Conservation (phyloP, 2,113 vertebrate genomes). For the Embiotoca jacksoni region DNA sequence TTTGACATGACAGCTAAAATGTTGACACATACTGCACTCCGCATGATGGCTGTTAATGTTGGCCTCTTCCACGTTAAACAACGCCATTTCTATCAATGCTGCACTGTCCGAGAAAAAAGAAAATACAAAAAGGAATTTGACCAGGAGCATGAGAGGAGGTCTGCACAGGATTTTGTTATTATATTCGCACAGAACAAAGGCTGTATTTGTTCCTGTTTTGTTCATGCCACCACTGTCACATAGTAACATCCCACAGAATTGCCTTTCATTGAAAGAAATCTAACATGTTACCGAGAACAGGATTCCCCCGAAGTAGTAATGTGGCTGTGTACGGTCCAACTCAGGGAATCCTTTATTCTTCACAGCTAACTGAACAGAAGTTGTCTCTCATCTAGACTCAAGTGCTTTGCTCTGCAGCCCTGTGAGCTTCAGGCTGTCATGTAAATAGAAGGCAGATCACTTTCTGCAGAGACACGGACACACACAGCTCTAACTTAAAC, state of each 20-base stretch:
- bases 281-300: constrained; percentile 37
- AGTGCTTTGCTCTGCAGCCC: not conserved
- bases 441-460: constrained; percentile 44
- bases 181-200: constrained; percentile 30
- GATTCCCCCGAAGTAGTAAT: constrained; percentile 34
- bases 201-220: constrained; percentile 19
- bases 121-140: constrained; percentile 24
- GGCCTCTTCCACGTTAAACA: constrained; percentile 26
- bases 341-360: constrained; percentile 26
- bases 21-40: constrained; percentile 36
- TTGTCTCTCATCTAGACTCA: constrained; percentile 33
- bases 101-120: constrained; percentile 14
- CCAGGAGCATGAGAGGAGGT: not conserved
- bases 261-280: constrained; percentile 24
- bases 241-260: constrained; percentile 32
- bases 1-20: constrained; percentile 56
- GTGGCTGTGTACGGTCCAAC: constrained; percentile 2
- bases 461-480: constrained; percentile 37
- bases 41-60: constrained; percentile 42
- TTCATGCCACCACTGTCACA: constrained; percentile 1
- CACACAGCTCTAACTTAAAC: constrained; percentile 40
- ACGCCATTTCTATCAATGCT: constrained; percentile 19
- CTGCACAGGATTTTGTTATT: constrained; percentile 8
- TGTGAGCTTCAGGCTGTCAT: constrained; percentile 1
- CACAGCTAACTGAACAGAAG: constrained; percentile 39